Base-by-base conservation (phyloP, 2,888 invertebrate species). In the Beris morrisii region DNA sequence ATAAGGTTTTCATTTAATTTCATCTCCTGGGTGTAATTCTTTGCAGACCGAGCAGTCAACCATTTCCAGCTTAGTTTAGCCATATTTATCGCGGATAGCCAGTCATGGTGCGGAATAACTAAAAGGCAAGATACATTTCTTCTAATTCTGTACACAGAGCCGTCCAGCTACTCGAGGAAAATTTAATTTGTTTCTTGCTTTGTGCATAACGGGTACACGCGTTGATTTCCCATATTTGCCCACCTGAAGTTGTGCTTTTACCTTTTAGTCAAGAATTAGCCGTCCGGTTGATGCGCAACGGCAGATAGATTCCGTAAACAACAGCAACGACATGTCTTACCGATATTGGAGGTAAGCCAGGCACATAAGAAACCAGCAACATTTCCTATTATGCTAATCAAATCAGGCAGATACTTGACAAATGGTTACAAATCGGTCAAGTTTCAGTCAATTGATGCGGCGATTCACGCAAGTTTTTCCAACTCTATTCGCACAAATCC, bases 381-480 rank as follows among this genome's bases (percentile, higher is more conserved):
- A 50, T n/a, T n/a, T n/a, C n/a, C n/a, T 64, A 64, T 64, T 64
- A 64, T 64, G 64, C 56, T 64, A 64, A 64, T 64, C 64, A 54
- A 56, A 64, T 64, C 56, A 64, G 54, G 55, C 64, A 56, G 64
- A 54, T 55, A 54, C 64, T 64, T 64, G 64, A 64, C 64, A 64
- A 64, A 64, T 64, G 54, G 56, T 54, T 64, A 64, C 64, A 64
- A 64, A 64, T 64, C 64, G 64, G 55, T 55, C 55, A 48, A 45
- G 44, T 64, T 64, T 54, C 54, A 56, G 30, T 64, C 48, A 56
- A 64, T 64, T 64, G 44, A 64, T 64, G 64, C 45, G 54, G 45
- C 44, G 52, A 64, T 55, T 32, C 38, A 54, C 53, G 45, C 64
- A 44, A 53, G 53, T 64, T 50, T 46, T 58, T 38, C 31, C 13